Conservation (phyloP, 2,113 vertebrate genomes). For the Candoia aspera region DNA sequence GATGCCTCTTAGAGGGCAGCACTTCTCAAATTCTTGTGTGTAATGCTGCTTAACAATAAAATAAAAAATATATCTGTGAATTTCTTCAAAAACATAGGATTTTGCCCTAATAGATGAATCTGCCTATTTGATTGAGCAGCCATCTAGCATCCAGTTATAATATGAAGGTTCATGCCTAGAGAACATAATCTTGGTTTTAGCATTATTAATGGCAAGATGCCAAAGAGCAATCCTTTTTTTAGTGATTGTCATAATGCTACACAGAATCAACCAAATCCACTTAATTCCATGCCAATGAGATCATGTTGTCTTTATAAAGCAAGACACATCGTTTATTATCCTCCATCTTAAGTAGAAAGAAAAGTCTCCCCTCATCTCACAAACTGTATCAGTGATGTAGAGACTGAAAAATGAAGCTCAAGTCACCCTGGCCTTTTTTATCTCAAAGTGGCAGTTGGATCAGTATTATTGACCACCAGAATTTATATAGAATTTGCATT, state of each 20-base stretch:
- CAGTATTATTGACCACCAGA: not conserved
- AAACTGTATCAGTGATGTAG: not conserved
- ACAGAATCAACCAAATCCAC: not conserved
- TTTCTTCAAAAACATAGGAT: no score
- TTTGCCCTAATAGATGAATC: not conserved
- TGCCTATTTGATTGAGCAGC: not conserved
- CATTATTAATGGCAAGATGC: conserved; percentile 14
- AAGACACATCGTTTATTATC: not conserved
- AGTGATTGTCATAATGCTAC: not conserved
- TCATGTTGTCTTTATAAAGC: not conserved
- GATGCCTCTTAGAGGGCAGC: not conserved
- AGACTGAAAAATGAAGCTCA: not conserved
- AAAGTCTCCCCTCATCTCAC: not conserved
- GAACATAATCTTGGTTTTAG: not conserved
- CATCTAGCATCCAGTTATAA: conserved; percentile 5
- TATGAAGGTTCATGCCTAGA: not conserved
- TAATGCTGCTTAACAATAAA: not conserved
- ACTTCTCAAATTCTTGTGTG: not conserved
- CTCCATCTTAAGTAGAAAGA: not conserved
- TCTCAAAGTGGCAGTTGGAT: not conserved
- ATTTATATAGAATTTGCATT: not conserved
- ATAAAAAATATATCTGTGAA: not conserved
- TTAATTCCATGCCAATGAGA: not conserved
- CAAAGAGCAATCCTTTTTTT: not conserved
- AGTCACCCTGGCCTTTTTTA: not conserved